phyloP scores from a whole-genome alignment of 2,797 vertebrate genomes.

The Thalassophryne amazonica region DNA sequence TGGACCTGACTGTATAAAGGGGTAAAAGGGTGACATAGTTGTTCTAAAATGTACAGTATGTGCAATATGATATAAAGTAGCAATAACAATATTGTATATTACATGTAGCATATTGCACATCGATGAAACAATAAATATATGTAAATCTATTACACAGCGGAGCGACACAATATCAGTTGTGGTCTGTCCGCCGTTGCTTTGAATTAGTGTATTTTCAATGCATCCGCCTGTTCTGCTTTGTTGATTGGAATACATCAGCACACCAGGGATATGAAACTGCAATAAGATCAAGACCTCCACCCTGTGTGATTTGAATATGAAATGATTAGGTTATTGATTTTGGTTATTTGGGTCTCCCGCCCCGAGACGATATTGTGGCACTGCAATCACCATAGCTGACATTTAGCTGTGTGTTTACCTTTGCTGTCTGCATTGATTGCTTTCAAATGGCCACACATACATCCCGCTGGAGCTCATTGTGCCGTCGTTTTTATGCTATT shows the following conservation, averaged over 20 bases:
- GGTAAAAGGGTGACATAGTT: too few species aligned
- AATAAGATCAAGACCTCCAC: slow-evolving; percentile 67
- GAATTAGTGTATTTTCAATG: slow-evolving; percentile 48
- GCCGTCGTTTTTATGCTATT: slow-evolving; percentile 46
- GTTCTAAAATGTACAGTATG: not conserved
- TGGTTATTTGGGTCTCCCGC: slow-evolving; percentile 63
- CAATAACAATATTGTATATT: too few species aligned
- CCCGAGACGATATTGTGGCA: slow-evolving; percentile 60
- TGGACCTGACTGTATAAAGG: too few species aligned
- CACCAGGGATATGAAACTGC: slow-evolving; percentile 65
- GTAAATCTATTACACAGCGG: slow-evolving; percentile 7
- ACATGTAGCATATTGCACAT: not conserved
- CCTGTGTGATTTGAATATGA: slow-evolving; percentile 73
- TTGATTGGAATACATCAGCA: slow-evolving; percentile 66
- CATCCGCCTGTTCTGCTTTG: slow-evolving; percentile 41
- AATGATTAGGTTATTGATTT: slow-evolving; percentile 78
- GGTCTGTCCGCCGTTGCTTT: slow-evolving; percentile 22
- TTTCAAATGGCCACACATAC: slow-evolving; percentile 57
- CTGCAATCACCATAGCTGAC: slow-evolving; percentile 69
- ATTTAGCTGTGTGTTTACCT: slow-evolving; percentile 76
- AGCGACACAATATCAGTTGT: slow-evolving; percentile 5
- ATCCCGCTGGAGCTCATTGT: slow-evolving; percentile 57
- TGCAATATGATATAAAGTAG: too few species aligned
- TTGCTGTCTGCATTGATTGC: slow-evolving; percentile 72
- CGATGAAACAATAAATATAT: slow-evolving; percentile 18